Evolutionary conservation across 2,888 invertebrate genomes (phyloP), one percentile per base, ranked within the genome.

Genomic region (Athalia circularis): DNA sequence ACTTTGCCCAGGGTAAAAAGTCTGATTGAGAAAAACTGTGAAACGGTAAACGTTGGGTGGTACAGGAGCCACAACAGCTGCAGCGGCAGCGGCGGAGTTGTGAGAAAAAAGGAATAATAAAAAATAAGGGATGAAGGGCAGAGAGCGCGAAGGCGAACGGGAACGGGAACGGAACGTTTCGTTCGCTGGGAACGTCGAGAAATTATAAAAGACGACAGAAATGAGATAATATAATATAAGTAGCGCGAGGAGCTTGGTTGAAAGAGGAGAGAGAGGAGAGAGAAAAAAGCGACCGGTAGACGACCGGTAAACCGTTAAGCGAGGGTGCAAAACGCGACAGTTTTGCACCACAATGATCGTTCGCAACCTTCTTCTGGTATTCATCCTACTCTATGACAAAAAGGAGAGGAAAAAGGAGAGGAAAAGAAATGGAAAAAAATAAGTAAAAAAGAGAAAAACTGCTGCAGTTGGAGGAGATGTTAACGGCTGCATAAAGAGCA

Each of bases 141-240:
- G 64, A 68, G 61, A 29, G 43, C 43, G 75, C 57, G 54, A 77
- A 54, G 47, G 4, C 65, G 72, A 76, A 72, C 75, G 70, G 45
- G 52, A 80, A 78, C 74, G 65, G 79, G 78, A 80, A 72, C 5
- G 59, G 52, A 80, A 81, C 81, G 83, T 83, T 29, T 2, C 29
- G 29, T 29, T 29, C 29, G 29, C 29, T 29, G 29, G 29, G 72
- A 80, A 81, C 81, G 83, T 83, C 85, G 84, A 67, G 87, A 88
- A 88, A 87, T 87, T 85, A 87, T 86, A 86, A 88, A 87, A 85
- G 85, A 83, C 85, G 87, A 84, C 84, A 86, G 86, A 88, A 88
- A 87, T 84, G 86, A 86, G 88, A 86, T 90, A 90, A 90, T 90
- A 88, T 86, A 88, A 90, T 89, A 89, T 88, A 85, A 86, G 84